Evolutionary conservation across 2,888 invertebrate species (phyloP).

Genomic region (Meghimatium bilineatum): DNA sequence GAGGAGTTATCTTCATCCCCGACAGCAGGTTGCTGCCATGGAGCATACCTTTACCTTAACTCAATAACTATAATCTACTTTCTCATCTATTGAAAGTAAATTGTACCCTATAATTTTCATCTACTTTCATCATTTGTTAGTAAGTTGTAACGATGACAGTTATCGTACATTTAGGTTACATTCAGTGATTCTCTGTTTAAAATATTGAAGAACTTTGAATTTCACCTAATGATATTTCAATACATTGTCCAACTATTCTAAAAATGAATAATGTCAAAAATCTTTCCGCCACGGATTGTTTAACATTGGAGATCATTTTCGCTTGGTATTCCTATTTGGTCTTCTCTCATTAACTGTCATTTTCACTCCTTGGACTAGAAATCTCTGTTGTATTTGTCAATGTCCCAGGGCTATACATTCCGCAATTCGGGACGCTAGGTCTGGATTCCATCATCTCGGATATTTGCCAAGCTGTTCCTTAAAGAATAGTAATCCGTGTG

Average conservation of each 20-base stretch:
- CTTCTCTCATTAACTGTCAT: conserved; percentile 6
- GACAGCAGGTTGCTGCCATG: too few relatives aligned
- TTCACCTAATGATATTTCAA: background rate
- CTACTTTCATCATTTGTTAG: too few relatives aligned
- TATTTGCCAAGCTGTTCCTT: conserved; percentile 20
- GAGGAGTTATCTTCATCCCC: too few relatives aligned
- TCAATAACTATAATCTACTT: too few relatives aligned
- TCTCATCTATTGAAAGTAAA: too few relatives aligned
- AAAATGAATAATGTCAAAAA: background rate
- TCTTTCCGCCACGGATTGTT: background rate
- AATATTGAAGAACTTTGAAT: background rate
- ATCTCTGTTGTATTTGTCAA: conserved; percentile 5
- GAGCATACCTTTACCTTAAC: too few relatives aligned
- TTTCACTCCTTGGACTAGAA: background rate
- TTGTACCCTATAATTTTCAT: too few relatives aligned
- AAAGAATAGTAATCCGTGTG: conserved; percentile 1
- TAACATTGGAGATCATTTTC: background rate
- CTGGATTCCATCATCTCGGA: background rate
- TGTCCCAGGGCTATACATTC: conserved; percentile 13
- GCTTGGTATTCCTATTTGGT: background rate
- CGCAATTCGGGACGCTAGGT: conserved; percentile 6
- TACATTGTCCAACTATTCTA: background rate
- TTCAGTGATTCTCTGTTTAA: background rate
- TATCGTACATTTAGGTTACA: too few relatives aligned
- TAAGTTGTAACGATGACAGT: too few relatives aligned